A percentile compares a stretch with the other conserved stretches of the same genome.
Evolutionary conservation across 2,888 invertebrate genomes (phyloP).

Genomic region (Ormyrus pomaceus): DNA sequence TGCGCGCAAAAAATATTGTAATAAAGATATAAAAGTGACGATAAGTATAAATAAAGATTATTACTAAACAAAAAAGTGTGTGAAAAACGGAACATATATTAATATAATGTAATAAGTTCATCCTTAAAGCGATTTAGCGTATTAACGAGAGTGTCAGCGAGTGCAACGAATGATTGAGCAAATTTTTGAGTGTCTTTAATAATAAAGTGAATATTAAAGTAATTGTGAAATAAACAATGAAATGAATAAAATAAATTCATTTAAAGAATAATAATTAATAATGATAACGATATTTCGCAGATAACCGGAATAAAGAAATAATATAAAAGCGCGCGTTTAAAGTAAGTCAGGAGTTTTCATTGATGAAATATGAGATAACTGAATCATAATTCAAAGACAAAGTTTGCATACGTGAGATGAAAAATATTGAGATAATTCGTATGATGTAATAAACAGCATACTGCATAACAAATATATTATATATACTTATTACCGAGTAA

Average conservation of each 20-base stretch:
- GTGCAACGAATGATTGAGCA: neutral
- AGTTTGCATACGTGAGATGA: neutral
- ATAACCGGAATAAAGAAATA: neutral
- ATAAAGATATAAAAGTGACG: constrained; percentile 22
- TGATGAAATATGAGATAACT: constrained; percentile 2
- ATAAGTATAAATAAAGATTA: constrained; percentile 34
- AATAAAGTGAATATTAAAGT: neutral
- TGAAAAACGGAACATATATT: constrained; percentile 5
- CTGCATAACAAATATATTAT: constrained; percentile 58
- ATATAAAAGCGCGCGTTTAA: neutral
- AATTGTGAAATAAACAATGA: constrained; percentile 24
- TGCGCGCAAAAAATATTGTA: constrained; percentile 22
- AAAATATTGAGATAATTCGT: constrained; percentile 48
- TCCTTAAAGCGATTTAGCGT: constrained; percentile 17
- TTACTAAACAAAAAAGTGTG: constrained; percentile 16
- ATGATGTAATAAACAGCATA: constrained; percentile 54
- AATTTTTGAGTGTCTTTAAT: neutral
- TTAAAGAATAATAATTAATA: constrained; percentile 17
- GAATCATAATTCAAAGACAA: constrained; percentile 10
- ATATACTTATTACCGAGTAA: constrained; percentile 64
- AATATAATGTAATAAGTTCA: constrained; percentile 26
- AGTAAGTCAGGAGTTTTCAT: constrained; percentile 13
- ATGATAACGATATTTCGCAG: neutral
- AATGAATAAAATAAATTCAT: constrained; percentile 20
- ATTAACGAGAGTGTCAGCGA: neutral